phyloP scores from a whole-genome alignment of 2,113 vertebrate species.

The Rhinolophus sinicus region DNA sequence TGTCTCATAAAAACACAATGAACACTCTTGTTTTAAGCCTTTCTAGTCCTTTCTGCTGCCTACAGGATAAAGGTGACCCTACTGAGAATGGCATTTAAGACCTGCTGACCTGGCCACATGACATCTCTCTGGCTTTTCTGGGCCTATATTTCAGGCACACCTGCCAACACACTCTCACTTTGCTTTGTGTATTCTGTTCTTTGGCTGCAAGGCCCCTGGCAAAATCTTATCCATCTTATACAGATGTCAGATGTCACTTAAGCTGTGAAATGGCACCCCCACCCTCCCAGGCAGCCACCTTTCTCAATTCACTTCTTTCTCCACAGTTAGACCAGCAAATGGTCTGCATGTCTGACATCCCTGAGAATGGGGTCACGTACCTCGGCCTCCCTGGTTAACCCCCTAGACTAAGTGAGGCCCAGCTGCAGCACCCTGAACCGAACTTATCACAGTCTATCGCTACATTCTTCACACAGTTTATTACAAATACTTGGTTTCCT shows the following conservation, averaged over 20 bases:
- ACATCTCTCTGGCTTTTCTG: not conserved
- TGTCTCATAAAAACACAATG: not conserved
- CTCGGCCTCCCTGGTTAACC: fast-evolving
- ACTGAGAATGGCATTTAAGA: not conserved
- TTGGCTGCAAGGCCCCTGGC: not conserved
- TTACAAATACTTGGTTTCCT: not conserved
- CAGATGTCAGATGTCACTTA: conserved; percentile 12
- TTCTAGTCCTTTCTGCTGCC: not conserved
- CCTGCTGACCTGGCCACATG: not conserved
- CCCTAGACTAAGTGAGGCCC: not conserved
- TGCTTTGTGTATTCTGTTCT: not conserved
- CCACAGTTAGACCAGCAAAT: not conserved
- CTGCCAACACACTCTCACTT: not conserved
- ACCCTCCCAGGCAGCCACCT: not conserved
- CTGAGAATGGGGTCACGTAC: not conserved
- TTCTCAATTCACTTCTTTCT: not conserved
- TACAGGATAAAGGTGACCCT: not conserved
- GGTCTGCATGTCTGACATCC: not conserved
- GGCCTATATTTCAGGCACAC: not conserved
- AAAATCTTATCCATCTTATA: not conserved
- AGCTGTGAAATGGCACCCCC: not conserved
- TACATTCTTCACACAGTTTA: not conserved
- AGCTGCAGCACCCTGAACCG: not conserved
- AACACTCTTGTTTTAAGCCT: not conserved
- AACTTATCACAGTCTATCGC: not conserved